A percentile compares a stretch with the other conserved stretches of the same genome.
These are phyloP conservation scores for Potamilus streckersoni DNA, from an alignment of 1,140 invertebrate species.

Conservation along the genomic window DNA sequence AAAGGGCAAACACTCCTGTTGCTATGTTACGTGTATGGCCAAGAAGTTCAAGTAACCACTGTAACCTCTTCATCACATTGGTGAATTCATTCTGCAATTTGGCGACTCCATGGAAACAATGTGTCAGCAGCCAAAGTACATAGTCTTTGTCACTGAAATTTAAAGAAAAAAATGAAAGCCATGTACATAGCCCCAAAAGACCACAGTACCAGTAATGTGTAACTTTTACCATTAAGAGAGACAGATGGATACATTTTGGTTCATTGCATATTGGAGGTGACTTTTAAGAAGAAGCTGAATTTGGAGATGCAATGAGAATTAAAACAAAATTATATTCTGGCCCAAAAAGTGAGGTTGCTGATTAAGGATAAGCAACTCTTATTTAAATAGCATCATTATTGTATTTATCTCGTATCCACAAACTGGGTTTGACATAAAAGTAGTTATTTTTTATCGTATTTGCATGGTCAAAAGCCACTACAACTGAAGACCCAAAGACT, in stretches of 20 bases:
- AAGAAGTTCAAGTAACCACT: constrained; percentile 58
- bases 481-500: too few species aligned
- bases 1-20: constrained; percentile 40
- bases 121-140: constrained; percentile 32
- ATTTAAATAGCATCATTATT: too few species aligned
- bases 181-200: neutral
- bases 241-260: neutral
- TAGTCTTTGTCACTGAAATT: constrained; percentile 34
- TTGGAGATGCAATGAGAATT: neutral
- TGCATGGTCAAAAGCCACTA: too few species aligned
- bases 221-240: neutral
- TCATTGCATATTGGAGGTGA: neutral
- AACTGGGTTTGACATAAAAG: too few species aligned
- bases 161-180: constrained; percentile 1
- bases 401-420: too few species aligned
- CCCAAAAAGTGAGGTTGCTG: neutral
- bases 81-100: constrained; percentile 30
- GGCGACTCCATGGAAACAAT: constrained; percentile 41
- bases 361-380: neutral
- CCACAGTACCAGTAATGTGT: neutral
- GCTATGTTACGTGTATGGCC: constrained; percentile 56
- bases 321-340: neutral
- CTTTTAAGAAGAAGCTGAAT: neutral
- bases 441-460: too few species aligned
- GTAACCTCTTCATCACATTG: constrained; percentile 32